Evolutionary conservation across 2,113 vertebrate species (phyloP).

Genomic region (Vulpes vulpes): DNA sequence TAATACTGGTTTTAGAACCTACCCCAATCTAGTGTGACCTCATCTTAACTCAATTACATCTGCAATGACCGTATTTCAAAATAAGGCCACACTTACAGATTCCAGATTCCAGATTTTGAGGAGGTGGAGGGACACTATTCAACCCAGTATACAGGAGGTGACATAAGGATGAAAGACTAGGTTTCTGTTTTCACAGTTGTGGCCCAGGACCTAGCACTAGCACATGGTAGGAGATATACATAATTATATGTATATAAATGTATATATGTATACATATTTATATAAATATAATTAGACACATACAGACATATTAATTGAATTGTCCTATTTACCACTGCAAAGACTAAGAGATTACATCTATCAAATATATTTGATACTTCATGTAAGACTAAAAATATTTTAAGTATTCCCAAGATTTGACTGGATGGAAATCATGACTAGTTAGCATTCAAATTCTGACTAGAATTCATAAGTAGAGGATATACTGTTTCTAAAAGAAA

Average conservation of each 20-base stretch:
- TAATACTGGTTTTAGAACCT: not conserved
- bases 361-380: not conserved
- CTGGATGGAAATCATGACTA: not conserved
- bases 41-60: not conserved
- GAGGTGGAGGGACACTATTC: not conserved
- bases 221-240: not conserved
- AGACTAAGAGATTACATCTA: not conserved
- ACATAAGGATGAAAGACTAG: not conserved
- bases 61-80: not conserved
- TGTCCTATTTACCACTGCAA: not conserved
- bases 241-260: not conserved
- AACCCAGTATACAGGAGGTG: not conserved
- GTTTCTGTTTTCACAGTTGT: not conserved
- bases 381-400: not conserved
- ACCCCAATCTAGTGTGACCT: not conserved
- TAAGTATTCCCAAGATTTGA: not conserved
- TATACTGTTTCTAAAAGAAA: not conserved
- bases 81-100: not conserved
- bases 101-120: not conserved
- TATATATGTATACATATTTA: not conserved
- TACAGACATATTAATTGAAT: not conserved
- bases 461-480: not conserved
- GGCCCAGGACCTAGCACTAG: not conserved
- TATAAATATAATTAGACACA: not conserved
- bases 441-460: slow-evolving; percentile 8